Evolutionary conservation across 2,888 invertebrate genomes (phyloP), one percentile per base, ranked within the genome.

Genomic region (Buathra laborator): DNA sequence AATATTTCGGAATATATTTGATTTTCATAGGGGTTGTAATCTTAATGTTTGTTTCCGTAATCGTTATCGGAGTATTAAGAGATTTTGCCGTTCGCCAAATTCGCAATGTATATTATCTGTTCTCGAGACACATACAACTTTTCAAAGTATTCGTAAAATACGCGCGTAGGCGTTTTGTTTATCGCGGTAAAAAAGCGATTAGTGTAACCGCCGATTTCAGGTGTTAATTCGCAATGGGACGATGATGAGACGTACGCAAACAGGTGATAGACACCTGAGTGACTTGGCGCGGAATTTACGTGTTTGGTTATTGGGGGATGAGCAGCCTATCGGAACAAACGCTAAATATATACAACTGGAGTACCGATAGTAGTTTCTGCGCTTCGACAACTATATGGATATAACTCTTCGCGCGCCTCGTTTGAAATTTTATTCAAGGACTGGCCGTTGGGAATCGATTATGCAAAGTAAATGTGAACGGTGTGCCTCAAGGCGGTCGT

Each of bases 381-480:
- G 5, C 12, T 62, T 71, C 51, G 19, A 46, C 32, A 53, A 53
- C 19, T 79, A 62, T 44, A n/a, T 16, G 19, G 37, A 2, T 68
- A 37, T 53, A 46, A 56, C 37, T 71, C 12, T 66, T 37, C 37
- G 44, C 0, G 16, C 48, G 10, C 14, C 1, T n/a, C 66, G 66
- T 70, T 62, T 14, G 51, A 16, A 71, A 72, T 66, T 71, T 85
- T 67, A 67, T 74, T 82, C 82, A 82, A 85, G 82, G 76, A 71
- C 71, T 71, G 59, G n/a, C 14, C 32, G 51, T 56, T 32, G 59
- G 53, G 51, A 85, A 76, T 85, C 81, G 82, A 85, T 85, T 85
- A 85, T 85, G 85, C 75, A 85, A 82, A 85, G 59, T 71, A 53
- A 81, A 84, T 70, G 66, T 66, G 72, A 78, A 81, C 64, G 74